A percentile compares a stretch with the other conserved stretches of the same genome.
Evolutionary conservation across 2,797 vertebrate genomes (phyloP).

Genomic region (Enteromius paludinosus): DNA sequence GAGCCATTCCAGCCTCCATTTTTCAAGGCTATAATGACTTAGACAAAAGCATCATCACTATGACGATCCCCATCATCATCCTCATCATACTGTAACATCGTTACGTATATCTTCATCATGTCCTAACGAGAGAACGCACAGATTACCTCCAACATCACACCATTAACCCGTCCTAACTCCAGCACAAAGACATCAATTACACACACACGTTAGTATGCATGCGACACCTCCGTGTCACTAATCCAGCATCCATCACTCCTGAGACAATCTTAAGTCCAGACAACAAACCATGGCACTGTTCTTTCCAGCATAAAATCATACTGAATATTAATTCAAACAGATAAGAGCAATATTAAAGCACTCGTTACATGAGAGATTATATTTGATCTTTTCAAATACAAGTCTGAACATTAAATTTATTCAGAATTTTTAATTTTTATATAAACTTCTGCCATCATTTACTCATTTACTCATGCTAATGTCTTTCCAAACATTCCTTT

Average conservation of each 20-base stretch:
- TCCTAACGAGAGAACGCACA: slow-evolving; percentile 77
- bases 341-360: background rate
- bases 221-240: background rate
- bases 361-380: background rate
- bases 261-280: slow-evolving; percentile 7
- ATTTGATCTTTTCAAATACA: background rate
- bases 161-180: slow-evolving; percentile 77
- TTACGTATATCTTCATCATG: slow-evolving; percentile 72
- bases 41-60: background rate
- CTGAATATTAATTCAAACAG: background rate
- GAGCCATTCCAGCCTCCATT: background rate
- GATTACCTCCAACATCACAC: slow-evolving; percentile 80
- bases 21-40: background rate
- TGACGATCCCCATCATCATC: background rate
- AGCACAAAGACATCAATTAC: slow-evolving; percentile 74
- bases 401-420: background rate
- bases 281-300: background rate
- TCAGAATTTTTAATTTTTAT: background rate
- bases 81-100: slow-evolving; percentile 53
- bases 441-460: background rate
- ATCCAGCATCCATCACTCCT: slow-evolving; percentile 1
- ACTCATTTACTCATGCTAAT: background rate
- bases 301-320: background rate
- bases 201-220: slow-evolving; percentile 62
- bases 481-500: background rate